Base-by-base conservation (phyloP, 2,797 vertebrate genomes). In the Gambelia wislizenii region DNA sequence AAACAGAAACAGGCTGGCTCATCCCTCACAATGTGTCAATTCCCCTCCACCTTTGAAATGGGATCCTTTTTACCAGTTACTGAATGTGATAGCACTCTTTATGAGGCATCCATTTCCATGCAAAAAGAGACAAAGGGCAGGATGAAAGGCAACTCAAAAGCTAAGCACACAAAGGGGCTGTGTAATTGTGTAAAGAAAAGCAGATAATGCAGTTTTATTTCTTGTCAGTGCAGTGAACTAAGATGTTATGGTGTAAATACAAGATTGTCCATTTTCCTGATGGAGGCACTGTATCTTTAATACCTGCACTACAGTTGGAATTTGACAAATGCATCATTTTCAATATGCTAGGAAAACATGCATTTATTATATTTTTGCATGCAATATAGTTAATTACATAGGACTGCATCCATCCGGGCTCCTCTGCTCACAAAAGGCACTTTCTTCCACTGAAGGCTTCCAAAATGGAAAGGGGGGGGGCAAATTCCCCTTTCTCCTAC, bases 1-100 rank as follows among this genome's bases (percentile, higher is more conserved):
- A 92, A 95, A 93, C 67, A 91, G 85, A 92, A 95, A 93, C 67
- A 91, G 81, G 89, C 92, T 85, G 52, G 93, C 85, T 90, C 84
- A 87, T 92, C 91, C 91, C 88, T 91, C 33, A 72, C 52, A 91
- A 90, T 69, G 79, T 33, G 30, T 16, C 72, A 78, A 89, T 93
- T 95, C 94, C 87, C 88, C 91, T 88, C 83, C 81, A 93, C 95
- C 93, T 93, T 96, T 96, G 96, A 95, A 97, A 97, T 94, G 94
- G 77, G 92, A 96, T 95, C 96, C 89, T 93, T 95, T 76, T 95
- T 91, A 94, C 89, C 91, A 92, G 92, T 89, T 89, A 92, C 97
- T 96, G 96, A 96, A 97, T 96, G 95, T 95, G 92, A 97, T 95
- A 95, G 95, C 5, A 4, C 95, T 95, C 95, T 94, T 94, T 94